Evolutionary conservation across 2,797 vertebrate genomes (phyloP).

Genomic region (Catharus ustulatus): DNA sequence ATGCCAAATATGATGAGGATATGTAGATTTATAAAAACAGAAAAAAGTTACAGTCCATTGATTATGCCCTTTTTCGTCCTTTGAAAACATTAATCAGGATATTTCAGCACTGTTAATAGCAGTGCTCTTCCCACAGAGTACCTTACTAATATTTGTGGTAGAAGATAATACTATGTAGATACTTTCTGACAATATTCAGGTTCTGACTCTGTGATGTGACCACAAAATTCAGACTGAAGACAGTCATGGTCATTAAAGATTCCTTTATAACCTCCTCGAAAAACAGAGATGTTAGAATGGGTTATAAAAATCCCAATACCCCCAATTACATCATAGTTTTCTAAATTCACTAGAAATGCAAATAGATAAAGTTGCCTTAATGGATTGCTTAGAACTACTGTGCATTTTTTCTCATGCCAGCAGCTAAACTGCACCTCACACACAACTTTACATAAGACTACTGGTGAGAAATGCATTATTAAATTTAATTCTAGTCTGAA

Average conservation of each 20-base stretch:
- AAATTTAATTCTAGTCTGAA: background rate
- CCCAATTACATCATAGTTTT: background rate
- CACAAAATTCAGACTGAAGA: background rate
- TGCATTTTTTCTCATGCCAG: background rate
- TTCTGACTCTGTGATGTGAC: background rate
- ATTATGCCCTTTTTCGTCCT: conserved; percentile 22
- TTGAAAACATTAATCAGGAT: background rate
- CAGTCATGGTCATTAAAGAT: background rate
- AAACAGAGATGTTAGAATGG: background rate
- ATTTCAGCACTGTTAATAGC: background rate
- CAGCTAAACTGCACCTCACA: background rate
- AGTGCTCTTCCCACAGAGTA: background rate
- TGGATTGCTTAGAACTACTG: background rate
- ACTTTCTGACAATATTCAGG: background rate
- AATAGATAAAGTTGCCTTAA: background rate
- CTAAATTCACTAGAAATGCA: background rate
- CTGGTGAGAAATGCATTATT: background rate
- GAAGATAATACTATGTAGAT: background rate
- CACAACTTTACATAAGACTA: background rate
- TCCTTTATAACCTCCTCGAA: background rate
- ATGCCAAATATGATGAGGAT: conserved; percentile 49
- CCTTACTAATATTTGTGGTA: background rate
- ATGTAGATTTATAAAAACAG: conserved; percentile 58
- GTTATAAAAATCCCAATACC: background rate
- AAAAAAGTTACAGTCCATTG: conserved; percentile 35